A percentile compares a stretch with the other conserved stretches of the same genome.
Conservation (phyloP, 1,140 invertebrate genomes). For the Drosophila erecta region DNA sequence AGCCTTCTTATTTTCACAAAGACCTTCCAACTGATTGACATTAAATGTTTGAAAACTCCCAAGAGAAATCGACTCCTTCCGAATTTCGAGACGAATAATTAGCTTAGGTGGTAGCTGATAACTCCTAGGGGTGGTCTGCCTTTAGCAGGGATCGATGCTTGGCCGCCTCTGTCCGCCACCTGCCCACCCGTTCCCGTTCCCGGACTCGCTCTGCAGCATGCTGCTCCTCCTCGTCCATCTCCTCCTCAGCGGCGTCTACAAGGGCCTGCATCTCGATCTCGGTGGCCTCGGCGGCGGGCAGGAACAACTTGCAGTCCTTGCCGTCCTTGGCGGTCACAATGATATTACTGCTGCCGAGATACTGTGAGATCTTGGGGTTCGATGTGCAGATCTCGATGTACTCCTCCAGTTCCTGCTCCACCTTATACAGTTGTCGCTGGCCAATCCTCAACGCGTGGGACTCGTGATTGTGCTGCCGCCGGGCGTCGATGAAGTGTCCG, state of each 20-base stretch:
- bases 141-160: constrained; percentile 38
- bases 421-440: constrained; percentile 64
- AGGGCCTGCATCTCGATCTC: constrained; percentile 71
- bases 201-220: background rate
- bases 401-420: constrained; percentile 73
- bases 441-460: constrained; percentile 60
- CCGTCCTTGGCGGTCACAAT: constrained; percentile 72
- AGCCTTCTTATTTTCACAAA: background rate
- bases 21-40: background rate
- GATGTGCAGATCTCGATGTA: constrained; percentile 76
- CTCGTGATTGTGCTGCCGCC: constrained; percentile 68
- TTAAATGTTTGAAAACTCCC: background rate
- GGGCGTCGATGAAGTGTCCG: constrained; percentile 57
- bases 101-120: constrained; percentile 23
- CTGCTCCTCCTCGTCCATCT: constrained; percentile 26
- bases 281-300: constrained; percentile 69
- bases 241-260: constrained; percentile 46
- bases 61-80: constrained; percentile 13
- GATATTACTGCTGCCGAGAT: constrained; percentile 69
- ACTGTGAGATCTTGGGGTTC: constrained; percentile 72
- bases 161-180: constrained; percentile 27
- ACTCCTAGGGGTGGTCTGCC: constrained; percentile 28
- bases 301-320: constrained; percentile 75
- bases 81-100: constrained; percentile 7
- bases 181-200: constrained; percentile 11